Percentiles rank a stretch among this genome's conserved stretches.
Conservation (phyloP, 2,113 vertebrate genomes). For the Gobio gobio region DNA sequence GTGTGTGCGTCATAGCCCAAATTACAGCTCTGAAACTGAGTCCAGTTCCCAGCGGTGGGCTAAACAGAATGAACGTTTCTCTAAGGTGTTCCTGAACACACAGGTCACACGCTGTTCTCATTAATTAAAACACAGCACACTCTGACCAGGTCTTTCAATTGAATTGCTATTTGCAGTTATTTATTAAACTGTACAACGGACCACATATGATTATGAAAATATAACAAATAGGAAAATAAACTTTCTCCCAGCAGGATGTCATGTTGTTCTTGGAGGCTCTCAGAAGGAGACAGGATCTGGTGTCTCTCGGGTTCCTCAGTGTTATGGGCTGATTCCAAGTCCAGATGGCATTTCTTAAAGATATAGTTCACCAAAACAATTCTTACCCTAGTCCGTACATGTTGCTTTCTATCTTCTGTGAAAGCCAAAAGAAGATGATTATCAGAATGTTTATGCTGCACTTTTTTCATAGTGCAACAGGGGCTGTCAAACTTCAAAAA, state of each 20-base stretch:
- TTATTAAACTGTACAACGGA: slow-evolving; percentile 45
- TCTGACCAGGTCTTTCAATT: slow-evolving; percentile 48
- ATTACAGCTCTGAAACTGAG: not conserved
- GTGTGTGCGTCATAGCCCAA: slow-evolving; percentile 11
- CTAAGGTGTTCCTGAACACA: slow-evolving; percentile 20
- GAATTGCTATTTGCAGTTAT: slow-evolving; percentile 42
- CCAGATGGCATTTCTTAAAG: not conserved
- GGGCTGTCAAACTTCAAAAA: not conserved
- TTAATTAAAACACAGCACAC: slow-evolving; percentile 48
- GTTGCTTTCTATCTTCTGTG: not conserved
- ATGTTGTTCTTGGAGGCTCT: slow-evolving; percentile 4
- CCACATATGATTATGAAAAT: not conserved
- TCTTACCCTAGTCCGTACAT: not conserved
- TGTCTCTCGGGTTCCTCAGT: not conserved
- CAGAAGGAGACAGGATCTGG: slow-evolving; percentile 12
- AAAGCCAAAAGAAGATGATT: not conserved
- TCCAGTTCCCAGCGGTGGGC: not conserved
- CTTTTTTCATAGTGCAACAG: not conserved
- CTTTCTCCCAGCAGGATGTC: slow-evolving; percentile 6
- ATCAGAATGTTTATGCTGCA: not conserved
- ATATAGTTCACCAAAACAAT: not conserved
- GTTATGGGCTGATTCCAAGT: slow-evolving; percentile 3
- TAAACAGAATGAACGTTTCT: not conserved
- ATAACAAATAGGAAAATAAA: not conserved
- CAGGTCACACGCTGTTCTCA: slow-evolving; percentile 37